Evolutionary conservation across 2,888 invertebrate genomes (phyloP), one percentile per base, ranked within the genome.

Genomic region (Archips crataeganus): DNA sequence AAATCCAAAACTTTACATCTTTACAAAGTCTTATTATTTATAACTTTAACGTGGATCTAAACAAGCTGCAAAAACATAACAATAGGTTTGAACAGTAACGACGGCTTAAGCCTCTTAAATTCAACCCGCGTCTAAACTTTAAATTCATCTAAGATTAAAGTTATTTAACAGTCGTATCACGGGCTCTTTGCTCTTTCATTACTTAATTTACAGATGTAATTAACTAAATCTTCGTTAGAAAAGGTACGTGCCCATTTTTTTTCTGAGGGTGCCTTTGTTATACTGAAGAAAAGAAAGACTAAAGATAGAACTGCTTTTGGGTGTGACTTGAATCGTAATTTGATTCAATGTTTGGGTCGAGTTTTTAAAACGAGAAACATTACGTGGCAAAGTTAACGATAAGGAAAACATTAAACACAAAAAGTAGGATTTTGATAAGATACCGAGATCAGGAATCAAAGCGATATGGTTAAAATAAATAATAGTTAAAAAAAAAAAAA

Each of bases 191-290:
- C 79, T 81, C 80, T 82, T 82, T 82, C 83, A 82, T 82, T 81
- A 80, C 80, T 81, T 83, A 81, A 82, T 83, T 83, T 82, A 82
- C 81, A 81, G 82, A 81, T 78, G 81, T 79, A 82, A 82, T 83
- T 81, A 81, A 82, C 78, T 82, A 82, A 82, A 82, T 82, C 82
- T 82, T 79, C 78, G 78, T 81, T 80, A 79, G 79, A 79, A 79
- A 79, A 79, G 78, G 76, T 70, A 66, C 69, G 70, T 75, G 73
- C 70, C 47, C 78, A 79, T 79, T 79, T 78, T 78, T 76, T 71
- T 76, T 70, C 47, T 23, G 60, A 57, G n/a, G 39, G 57, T 63
- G 59, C 71, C 78, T 73, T 75, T 74, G 75, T 71, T 68, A 67
- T 11, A 66, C 61, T 68, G 64, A 65, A 77, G 74, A 75, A 76